Base-by-base conservation (phyloP, 1,140 invertebrate genomes). In the Delia radicum region DNA sequence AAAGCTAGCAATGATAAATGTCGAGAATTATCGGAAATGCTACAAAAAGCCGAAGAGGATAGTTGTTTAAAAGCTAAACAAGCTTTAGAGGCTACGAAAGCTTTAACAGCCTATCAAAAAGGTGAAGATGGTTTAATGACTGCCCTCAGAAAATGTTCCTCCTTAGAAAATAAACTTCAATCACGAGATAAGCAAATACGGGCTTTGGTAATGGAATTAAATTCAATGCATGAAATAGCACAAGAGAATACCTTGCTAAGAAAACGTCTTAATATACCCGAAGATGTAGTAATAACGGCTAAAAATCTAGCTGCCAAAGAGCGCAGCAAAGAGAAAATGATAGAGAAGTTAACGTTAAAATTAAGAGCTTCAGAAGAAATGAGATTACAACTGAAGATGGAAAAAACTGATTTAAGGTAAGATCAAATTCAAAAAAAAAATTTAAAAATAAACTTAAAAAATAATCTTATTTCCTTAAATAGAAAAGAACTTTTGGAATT, bases 21-120 rank as follows among this genome's bases (percentile, higher is more conserved):
- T 3, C 78, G 79, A 62, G 81, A 86, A 74, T 76, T 86, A 0
- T 78, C 84, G 1, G 83, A 85, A 73, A 79, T 85, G 79, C 73
- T 86, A 1, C 81, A 84, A n/a, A 75, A 75, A n/a, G 67, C 79
- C 26, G 85, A 86, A 63, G 82, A 86, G 75, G 85, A 86, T 27
- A 86, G 85, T 37, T 79, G 81, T 2, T 46, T 84, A 0, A 86
- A 86, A 69, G 81, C 83, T 3, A 86, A 85, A 77, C 85, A 86
- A 78, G 82, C 85, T 0, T 12, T 82, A 27, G 81, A 86, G 12
- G 81, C 85, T 0, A 65, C 84, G 8, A 81, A 74, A 46, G 83
- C 83, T 5, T 69, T 86, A 27, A 81, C 83, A n/a, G 76, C 81
- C 8, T 86, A 81, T 61, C 81, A 86, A 48, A 77, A 77, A 6